A percentile compares a stretch with the other conserved stretches of the same genome.
These are phyloP conservation scores for Cryptotis parvus DNA, from an alignment of 2,113 vertebrate species.

Conservation along the genomic window DNA sequence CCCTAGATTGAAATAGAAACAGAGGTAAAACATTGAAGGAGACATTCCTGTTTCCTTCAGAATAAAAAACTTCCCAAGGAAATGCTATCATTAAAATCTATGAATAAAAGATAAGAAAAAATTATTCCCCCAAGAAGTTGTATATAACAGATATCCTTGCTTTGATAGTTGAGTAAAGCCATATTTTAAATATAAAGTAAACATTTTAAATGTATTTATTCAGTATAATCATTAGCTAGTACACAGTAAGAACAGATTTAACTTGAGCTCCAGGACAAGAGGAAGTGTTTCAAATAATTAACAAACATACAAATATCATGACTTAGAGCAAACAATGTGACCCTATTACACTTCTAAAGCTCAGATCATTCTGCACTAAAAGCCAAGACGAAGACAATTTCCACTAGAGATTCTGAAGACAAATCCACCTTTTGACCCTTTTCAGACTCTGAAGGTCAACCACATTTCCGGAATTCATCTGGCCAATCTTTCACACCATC, in stretches of 20 bases:
- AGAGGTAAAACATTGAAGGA: too few species aligned
- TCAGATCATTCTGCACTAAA: neutral
- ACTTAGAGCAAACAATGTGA: neutral
- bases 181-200: neutral
- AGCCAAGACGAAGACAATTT: neutral
- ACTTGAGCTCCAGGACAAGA: neutral
- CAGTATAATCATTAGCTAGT: neutral
- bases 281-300: neutral
- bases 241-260: neutral
- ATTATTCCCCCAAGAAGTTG: neutral
- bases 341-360: neutral
- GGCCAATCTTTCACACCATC: neutral
- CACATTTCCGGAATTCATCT: too few species aligned
- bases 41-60: too few species aligned
- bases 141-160: neutral
- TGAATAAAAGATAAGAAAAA: too few species aligned
- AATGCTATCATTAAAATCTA: too few species aligned
- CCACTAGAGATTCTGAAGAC: neutral
- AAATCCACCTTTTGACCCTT: neutral
- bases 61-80: too few species aligned
- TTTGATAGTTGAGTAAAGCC: neutral
- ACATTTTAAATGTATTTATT: neutral
- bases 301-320: neutral
- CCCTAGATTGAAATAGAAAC: too few species aligned
- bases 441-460: neutral